Evolutionary conservation across 2,888 invertebrate species (phyloP).

Genomic region (Polylopha cassiicola): DNA sequence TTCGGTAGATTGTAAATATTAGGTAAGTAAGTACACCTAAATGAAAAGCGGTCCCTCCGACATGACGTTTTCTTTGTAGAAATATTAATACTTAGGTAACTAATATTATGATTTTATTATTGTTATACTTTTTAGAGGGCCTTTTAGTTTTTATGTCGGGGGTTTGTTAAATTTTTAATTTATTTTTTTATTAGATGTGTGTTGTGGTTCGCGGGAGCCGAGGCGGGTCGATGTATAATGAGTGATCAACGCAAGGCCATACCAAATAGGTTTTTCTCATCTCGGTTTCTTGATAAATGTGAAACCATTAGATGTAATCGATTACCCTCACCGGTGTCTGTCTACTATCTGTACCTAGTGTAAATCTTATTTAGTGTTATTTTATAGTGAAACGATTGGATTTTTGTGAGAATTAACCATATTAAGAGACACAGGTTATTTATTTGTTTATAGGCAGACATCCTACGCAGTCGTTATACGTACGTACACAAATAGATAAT

Average conservation of each 20-base stretch:
- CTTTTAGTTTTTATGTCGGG: no score
- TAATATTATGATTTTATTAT: no score
- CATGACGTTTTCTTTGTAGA: no score
- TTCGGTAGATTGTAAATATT: no score
- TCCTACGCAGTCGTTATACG: not conserved
- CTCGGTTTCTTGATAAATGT: conserved; percentile 50
- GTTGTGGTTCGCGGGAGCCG: conserved; percentile 25
- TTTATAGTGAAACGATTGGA: conserved; percentile 5
- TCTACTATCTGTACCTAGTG: conserved; percentile 6
- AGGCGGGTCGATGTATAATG: conserved; percentile 36
- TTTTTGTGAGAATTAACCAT: not conserved
- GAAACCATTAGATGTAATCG: conserved; percentile 43
- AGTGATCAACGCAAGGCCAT: conserved; percentile 54
- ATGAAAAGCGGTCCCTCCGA: no score
- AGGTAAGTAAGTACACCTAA: no score
- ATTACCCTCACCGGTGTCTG: conserved; percentile 32
- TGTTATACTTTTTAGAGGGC: no score
- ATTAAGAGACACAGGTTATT: not conserved
- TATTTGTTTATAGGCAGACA: not conserved
- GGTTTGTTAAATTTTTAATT: no score
- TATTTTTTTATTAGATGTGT: no score
- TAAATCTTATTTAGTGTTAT: conserved; percentile 10
- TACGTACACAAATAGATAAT: not conserved
- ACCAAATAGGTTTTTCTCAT: conserved; percentile 45
- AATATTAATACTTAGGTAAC: no score